Evolutionary conservation across 1,140 invertebrate species (phyloP).

Genomic region (Ceratina japonica): DNA sequence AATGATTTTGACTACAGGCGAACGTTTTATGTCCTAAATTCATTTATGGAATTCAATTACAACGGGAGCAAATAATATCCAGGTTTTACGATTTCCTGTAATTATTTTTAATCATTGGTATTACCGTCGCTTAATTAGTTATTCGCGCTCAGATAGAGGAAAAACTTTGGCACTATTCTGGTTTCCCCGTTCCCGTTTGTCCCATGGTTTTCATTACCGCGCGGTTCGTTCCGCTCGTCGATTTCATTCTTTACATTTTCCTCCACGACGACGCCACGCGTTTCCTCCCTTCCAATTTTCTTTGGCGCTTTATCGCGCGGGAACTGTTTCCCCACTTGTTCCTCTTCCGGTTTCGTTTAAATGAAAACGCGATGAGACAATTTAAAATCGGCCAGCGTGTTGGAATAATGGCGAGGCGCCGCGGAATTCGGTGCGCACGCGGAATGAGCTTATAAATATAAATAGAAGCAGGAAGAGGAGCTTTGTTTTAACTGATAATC

Average conservation of each 20-base stretch:
- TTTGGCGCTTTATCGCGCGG: background rate
- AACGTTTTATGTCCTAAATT: background rate
- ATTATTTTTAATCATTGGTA: constrained; percentile 52
- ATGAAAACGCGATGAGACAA: constrained; percentile 51
- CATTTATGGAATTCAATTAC: constrained; percentile 29
- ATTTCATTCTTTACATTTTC: constrained; percentile 30
- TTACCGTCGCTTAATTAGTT: background rate
- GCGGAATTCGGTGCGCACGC: constrained; percentile 27
- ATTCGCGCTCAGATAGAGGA: background rate
- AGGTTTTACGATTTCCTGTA: constrained; percentile 59
- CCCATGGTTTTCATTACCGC: constrained; percentile 11
- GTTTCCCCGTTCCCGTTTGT: background rate
- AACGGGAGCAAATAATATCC: constrained; percentile 59
- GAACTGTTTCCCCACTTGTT: too few relatives aligned
- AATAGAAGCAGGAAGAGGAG: constrained; percentile 20
- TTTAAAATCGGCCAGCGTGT: constrained; percentile 35
- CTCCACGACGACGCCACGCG: background rate
- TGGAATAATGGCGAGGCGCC: background rate
- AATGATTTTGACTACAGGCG: too few relatives aligned
- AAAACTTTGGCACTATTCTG: background rate
- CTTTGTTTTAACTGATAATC: constrained; percentile 3
- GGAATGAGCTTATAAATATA: constrained; percentile 57
- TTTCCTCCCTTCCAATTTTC: background rate
- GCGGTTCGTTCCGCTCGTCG: constrained; percentile 24
- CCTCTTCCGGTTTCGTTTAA: constrained; percentile 25